Evolutionary conservation across 2,113 vertebrate species (phyloP), one percentile per base, ranked within the genome.

Genomic region (Scartelaos histophorus): DNA sequence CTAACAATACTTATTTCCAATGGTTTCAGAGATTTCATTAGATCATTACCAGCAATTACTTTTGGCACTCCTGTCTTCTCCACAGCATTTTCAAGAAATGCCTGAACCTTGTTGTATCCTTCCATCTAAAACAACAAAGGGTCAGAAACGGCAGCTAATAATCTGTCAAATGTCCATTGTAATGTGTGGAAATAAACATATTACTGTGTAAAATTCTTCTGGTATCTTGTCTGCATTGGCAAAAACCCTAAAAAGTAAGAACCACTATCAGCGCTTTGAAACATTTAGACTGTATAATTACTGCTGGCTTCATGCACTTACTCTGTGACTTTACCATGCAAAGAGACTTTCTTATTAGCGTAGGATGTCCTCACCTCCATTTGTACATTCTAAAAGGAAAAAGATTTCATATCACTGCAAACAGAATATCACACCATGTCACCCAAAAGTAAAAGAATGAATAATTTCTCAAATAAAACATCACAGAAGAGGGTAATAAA

Each of bases 11-110:
- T 10, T 12, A 66, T 22, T n/a, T 54, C 51, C 51, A 11, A 2
- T 21, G 7, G n/a, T 4, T 5, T 12, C 17, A 4, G 10, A 7
- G 6, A 11, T 16, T 1, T 19, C 11, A 9, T 61, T 29, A 29
- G 29, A 4, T 29, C 4, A 29, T 93, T 86, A 97, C 91, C 90
- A 61, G 94, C 93, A 74, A 90, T 75, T 46, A 96, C 93, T 77
- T 94, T 93, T 21, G 94, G 93, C 58, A 96, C 85, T 7, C 94
- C 95, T 0, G 89, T 89, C n/a, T 49, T 89, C 0, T 85, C 78
- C 69, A 95, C 79, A 25, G 93, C 79, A 4, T 90, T 91, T 70
- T 86, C 73, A 51, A 96, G 70, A 70, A 94, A 94, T 64, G 73
- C 84, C 34, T 65, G 74, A 0, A 71, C 88, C 5, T 53, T 16